Percentiles rank a stretch among this genome's conserved stretches.
phyloP scores from a whole-genome alignment of 2,113 vertebrate species.

The Chascanopsetta lugubris region DNA sequence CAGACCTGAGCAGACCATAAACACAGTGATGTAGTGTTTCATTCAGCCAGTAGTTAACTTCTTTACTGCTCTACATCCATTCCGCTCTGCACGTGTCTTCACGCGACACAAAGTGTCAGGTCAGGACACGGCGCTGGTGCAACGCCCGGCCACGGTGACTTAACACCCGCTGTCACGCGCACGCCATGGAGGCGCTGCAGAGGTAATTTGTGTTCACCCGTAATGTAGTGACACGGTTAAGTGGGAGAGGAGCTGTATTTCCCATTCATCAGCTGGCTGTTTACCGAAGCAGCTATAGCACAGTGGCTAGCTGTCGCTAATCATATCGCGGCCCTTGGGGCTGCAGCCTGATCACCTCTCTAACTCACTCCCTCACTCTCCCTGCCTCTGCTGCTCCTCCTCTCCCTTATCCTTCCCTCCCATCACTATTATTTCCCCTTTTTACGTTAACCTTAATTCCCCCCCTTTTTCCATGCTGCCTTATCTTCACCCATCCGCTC shows the following conservation, averaged over 20 bases:
- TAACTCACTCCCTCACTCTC: conserved; percentile 29
- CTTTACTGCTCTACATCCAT: conserved; percentile 60
- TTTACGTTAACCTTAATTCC: no score
- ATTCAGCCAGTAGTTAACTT: conserved; percentile 64
- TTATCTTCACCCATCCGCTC: background rate
- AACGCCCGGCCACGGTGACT: conserved; percentile 32
- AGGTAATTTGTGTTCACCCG: conserved; percentile 58
- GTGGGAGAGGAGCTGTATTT: conserved; percentile 45
- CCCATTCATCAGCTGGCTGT: conserved; percentile 63
- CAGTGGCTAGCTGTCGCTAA: conserved; percentile 42
- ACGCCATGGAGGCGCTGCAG: background rate
- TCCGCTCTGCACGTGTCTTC: conserved; percentile 31
- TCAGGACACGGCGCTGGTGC: conserved; percentile 40
- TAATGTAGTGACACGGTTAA: conserved; percentile 44
- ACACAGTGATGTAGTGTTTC: conserved; percentile 52
- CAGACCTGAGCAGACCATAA: conserved; percentile 51
- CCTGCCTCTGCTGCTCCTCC: background rate
- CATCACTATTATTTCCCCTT: background rate
- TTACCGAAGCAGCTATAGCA: conserved; percentile 53
- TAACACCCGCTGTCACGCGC: conserved; percentile 24
- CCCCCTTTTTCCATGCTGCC: background rate
- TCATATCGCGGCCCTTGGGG: conserved; percentile 53
- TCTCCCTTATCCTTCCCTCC: background rate
- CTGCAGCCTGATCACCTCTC: conserved; percentile 57
- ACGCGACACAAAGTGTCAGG: conserved; percentile 24